These are phyloP conservation scores for Danio albolineatus DNA, from an alignment of 2,797 vertebrate species.

Conservation along the genomic window DNA sequence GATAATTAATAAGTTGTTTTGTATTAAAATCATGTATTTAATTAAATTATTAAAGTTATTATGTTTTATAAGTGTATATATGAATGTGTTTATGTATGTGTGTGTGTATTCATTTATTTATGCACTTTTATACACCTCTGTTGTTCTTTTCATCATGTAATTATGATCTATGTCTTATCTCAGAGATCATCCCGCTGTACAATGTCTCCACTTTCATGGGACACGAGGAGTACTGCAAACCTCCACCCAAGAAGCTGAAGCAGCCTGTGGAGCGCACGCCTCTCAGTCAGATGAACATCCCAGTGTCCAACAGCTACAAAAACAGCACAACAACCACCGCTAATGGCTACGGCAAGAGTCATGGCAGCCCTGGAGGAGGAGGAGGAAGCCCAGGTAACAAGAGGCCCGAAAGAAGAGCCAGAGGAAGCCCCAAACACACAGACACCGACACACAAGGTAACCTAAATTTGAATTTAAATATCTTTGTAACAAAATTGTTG, in stretches of 20 bases:
- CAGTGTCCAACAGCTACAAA: constrained; percentile 83
- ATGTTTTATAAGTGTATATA: too few species aligned
- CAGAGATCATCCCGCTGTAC: constrained; percentile 87
- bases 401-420: constrained; percentile 54
- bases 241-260: constrained; percentile 88
- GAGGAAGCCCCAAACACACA: constrained; percentile 61
- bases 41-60: too few species aligned
- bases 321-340: constrained; percentile 75
- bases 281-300: constrained; percentile 81
- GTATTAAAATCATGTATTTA: too few species aligned
- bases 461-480: too few species aligned
- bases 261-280: constrained; percentile 81
- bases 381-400: constrained; percentile 61
- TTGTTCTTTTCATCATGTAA: neutral
- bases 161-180: constrained; percentile 24
- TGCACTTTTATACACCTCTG: too few species aligned
- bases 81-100: too few species aligned
- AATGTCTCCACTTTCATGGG: constrained; percentile 86
- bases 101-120: too few species aligned
- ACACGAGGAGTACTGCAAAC: constrained; percentile 86
- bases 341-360: constrained; percentile 82
- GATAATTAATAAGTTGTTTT: too few species aligned
- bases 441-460: constrained; percentile 58
- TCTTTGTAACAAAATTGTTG: too few species aligned
- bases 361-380: constrained; percentile 62